Evolutionary conservation across 35 echinoderm and acorn worm species (phyloP), one percentile per base, ranked within the genome.

Genomic region (Patiria miniata): DNA sequence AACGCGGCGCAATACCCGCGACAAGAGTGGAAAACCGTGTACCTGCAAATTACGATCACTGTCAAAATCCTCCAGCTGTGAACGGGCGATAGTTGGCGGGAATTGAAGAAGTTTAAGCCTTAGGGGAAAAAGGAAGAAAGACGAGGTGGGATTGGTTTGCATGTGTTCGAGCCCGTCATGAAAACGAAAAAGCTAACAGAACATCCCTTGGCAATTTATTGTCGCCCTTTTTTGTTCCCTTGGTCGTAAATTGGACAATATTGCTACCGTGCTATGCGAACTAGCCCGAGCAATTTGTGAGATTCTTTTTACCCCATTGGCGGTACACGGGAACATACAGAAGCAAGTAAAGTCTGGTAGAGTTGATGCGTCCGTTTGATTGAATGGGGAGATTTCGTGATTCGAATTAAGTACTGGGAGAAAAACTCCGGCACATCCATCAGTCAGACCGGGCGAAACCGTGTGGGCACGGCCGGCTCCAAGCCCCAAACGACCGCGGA

Each of bases 1-100:
- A 73, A 26, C 26, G 26, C 65, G 65, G 26, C 2, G 15, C 30
- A 19, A 32, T 57, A 14, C 82, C n/a, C 53, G 53, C 10, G 51
- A 30, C 16, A 59, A 84, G 57, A 84, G 82, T 84, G 82, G 52
- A 84, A 84, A 84, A 84, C 51, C 51, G 59, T 84, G 82, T 84
- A 84, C 82, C 38, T 37, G 82, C 54, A 84, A 84, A 84, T 84
- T 84, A 51, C 19, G 40, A 73, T 73, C 65, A 73, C 65, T 73
- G 23, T 73, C 65, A 73, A 61, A 21, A 34, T 32, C 65, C 34
- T 10, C 65, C 14, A 73, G 19, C 34, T 30, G 65, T 73, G 65
- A 73, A 30, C 34, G 14, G 65, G 65, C 19, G 28, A 14, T 30
- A 73, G 65, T 47, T 47, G 58, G 58, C 21, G 58, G 58, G 8